Evolutionary conservation across 2,888 invertebrate genomes (phyloP).

Genomic region (Lathronympha strigana): DNA sequence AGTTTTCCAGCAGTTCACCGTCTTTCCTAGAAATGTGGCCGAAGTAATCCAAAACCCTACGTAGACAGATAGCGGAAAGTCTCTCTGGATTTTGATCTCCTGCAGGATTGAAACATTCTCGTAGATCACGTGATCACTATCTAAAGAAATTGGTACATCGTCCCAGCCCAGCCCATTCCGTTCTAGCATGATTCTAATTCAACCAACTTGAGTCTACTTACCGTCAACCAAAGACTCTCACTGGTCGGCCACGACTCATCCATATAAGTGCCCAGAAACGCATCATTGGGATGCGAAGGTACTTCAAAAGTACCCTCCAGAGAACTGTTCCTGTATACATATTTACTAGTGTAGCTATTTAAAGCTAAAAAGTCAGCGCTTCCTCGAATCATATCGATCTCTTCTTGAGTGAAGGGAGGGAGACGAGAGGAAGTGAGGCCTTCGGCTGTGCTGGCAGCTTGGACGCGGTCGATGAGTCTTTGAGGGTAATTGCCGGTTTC

Average conservation of each 20-base stretch:
- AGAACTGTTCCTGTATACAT: constrained; percentile 48
- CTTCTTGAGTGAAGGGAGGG: constrained; percentile 46
- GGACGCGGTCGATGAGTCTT: constrained; percentile 45
- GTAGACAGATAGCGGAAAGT: no score
- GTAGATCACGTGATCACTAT: no score
- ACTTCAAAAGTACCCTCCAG: constrained; percentile 42
- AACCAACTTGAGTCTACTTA: constrained; percentile 39
- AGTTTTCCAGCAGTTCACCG: no score
- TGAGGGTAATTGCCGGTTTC: constrained; percentile 49
- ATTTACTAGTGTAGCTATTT: constrained; percentile 47
- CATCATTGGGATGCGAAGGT: constrained; percentile 48
- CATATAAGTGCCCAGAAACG: constrained; percentile 45
- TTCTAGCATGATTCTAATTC: no score
- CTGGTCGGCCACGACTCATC: constrained; percentile 48
- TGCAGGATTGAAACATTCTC: no score
- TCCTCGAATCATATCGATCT: constrained; percentile 47
- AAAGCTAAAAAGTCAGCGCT: constrained; percentile 49
- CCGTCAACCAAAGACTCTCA: constrained; percentile 44
- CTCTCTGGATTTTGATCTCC: no score
- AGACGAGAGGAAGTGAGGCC: constrained; percentile 48
- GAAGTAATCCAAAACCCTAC: no score
- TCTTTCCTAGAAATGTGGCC: no score
- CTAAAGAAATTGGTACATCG: no score
- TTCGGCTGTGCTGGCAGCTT: constrained; percentile 46
- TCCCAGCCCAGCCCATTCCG: no score